These are phyloP conservation scores for Nasua narica DNA, from an alignment of 2,797 vertebrate genomes.

Conservation along the genomic window DNA sequence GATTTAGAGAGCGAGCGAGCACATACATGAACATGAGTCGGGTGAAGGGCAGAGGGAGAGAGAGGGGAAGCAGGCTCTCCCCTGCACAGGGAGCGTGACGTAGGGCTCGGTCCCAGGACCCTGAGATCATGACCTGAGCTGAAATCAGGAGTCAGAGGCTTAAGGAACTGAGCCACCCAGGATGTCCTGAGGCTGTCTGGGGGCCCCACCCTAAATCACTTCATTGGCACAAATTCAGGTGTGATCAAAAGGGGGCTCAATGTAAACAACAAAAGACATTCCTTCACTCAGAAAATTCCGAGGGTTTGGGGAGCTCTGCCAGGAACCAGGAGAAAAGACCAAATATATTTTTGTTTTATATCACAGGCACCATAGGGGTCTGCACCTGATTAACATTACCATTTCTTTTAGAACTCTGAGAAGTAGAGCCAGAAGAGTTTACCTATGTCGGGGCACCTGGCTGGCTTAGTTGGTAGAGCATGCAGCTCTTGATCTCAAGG, in stretches of 20 bases:
- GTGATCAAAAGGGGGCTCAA: background rate
- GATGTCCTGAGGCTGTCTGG: background rate
- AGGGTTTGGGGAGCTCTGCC: background rate
- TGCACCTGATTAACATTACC: background rate
- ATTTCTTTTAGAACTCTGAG: background rate
- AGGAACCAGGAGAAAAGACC: background rate
- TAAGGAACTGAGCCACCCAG: background rate
- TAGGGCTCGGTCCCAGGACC: background rate
- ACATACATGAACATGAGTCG: background rate
- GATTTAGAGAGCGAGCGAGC: background rate
- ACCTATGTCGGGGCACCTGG: background rate
- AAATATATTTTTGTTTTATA: background rate
- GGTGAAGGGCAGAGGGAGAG: background rate
- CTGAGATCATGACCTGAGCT: background rate
- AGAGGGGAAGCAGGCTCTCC: background rate
- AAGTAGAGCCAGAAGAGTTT: background rate
- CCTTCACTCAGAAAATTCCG: background rate
- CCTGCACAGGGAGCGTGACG: background rate
- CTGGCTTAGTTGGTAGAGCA: background rate
- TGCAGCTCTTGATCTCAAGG: background rate
- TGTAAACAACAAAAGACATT: background rate
- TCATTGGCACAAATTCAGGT: background rate
- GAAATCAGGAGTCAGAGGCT: background rate
- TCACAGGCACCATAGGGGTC: background rate
- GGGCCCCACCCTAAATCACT: background rate